A percentile compares a stretch with the other conserved stretches of the same genome.
Conservation (phyloP, 2,797 vertebrate genomes). For the Psittacula derbiana region DNA sequence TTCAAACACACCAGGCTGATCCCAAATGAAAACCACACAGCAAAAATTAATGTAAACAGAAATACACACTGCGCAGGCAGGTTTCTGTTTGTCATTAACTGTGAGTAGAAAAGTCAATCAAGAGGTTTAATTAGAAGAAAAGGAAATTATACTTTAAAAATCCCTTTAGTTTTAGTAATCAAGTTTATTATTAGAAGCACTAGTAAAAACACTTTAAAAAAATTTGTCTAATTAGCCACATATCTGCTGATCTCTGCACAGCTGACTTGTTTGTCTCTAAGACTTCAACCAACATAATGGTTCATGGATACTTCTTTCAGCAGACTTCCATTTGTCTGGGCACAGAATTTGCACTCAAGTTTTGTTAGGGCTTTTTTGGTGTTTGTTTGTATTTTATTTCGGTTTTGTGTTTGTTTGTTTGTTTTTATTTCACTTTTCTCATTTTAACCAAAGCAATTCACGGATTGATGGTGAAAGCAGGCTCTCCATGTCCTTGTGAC, state of each 20-base stretch:
- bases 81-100: constrained; percentile 40
- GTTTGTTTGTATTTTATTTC: background rate
- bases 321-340: background rate
- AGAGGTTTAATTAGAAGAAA: constrained; percentile 52
- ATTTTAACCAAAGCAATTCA: background rate
- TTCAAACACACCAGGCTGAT: background rate
- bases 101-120: constrained; percentile 34
- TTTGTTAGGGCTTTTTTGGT: background rate
- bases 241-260: constrained; percentile 42
- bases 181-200: constrained; percentile 56
- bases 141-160: constrained; percentile 52
- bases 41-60: constrained; percentile 43
- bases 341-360: background rate
- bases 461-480: background rate
- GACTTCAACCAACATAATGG: background rate
- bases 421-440: background rate
- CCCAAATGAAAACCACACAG: constrained; percentile 27
- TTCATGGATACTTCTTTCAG: constrained; percentile 7
- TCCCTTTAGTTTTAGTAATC: constrained; percentile 38
- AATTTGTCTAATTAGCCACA: constrained; percentile 5
- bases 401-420: background rate
- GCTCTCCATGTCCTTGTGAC: background rate
- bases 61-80: constrained; percentile 35
- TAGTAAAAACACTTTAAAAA: constrained; percentile 19
- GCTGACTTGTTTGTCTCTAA: constrained; percentile 36